Evolutionary conservation across 2,113 vertebrate genomes (phyloP).

Genomic region (Bucco capensis): DNA sequence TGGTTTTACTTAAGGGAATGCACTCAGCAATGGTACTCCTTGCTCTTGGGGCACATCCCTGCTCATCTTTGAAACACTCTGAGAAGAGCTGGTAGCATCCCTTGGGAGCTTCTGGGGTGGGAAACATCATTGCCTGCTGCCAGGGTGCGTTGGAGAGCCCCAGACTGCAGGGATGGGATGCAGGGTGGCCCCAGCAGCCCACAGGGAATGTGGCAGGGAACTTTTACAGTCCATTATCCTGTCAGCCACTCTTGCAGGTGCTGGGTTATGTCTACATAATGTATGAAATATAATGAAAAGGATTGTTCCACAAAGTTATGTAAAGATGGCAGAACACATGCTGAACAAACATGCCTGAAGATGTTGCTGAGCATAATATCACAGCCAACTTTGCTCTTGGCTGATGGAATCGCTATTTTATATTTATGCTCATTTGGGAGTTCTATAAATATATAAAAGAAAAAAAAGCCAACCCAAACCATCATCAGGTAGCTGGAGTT

Average conservation of each 20-base stretch:
- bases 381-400: neutral
- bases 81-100: neutral
- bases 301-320: neutral
- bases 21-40: rapidly evolving
- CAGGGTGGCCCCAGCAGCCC: neutral
- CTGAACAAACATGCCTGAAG: neutral
- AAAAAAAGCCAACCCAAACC: neutral
- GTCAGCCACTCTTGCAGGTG: neutral
- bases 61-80: neutral
- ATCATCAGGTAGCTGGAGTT: slow-evolving; percentile 26
- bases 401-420: slow-evolving; percentile 30
- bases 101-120: neutral
- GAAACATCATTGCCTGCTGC: neutral
- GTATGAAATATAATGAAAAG: neutral
- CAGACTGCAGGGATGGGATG: neutral
- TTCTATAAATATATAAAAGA: slow-evolving; percentile 26
- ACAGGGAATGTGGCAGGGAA: neutral
- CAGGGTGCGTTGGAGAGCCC: neutral
- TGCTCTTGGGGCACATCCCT: rapidly evolving
- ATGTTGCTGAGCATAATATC: rapidly evolving
- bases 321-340: neutral
- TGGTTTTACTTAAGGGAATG: neutral
- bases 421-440: slow-evolving; percentile 33
- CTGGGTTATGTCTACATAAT: neutral
- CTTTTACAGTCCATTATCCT: rapidly evolving